phyloP scores from a whole-genome alignment of 2,113 vertebrate species.

The Lichenostomus cassidix region DNA sequence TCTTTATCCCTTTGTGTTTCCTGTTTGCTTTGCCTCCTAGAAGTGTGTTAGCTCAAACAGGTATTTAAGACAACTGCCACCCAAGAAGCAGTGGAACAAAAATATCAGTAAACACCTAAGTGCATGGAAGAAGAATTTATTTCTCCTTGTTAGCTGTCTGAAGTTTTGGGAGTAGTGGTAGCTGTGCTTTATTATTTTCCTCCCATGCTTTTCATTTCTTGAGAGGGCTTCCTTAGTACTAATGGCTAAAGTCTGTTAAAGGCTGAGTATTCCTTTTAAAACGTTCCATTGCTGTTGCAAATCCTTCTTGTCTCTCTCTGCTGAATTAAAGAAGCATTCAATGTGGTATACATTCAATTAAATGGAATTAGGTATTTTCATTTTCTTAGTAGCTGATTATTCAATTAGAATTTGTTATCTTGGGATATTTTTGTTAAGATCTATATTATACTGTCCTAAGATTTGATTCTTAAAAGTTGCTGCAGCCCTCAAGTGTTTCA shows the following conservation, averaged over 20 bases:
- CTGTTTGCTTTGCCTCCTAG: not conserved
- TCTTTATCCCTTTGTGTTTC: not conserved
- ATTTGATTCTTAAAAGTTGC: not conserved
- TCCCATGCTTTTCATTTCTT: not conserved
- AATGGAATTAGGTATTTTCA: not conserved
- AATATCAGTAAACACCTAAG: not conserved
- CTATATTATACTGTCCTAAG: not conserved
- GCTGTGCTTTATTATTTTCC: not conserved
- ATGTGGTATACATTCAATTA: not conserved
- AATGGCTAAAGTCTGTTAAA: not conserved
- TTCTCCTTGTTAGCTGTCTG: not conserved
- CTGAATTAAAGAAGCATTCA: not conserved
- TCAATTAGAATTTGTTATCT: not conserved
- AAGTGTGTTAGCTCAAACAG: not conserved
- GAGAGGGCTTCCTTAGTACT: not conserved
- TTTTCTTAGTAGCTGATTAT: not conserved
- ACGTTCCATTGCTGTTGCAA: not conserved
- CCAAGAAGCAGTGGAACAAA: not conserved
- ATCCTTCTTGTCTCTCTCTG: not conserved
- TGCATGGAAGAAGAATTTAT: not conserved
- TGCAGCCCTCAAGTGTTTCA: not conserved
- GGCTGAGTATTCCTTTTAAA: not conserved
- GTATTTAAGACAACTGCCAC: not conserved
- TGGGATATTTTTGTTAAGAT: not conserved
- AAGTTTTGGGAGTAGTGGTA: not conserved